Percentiles rank a stretch among this genome's conserved stretches.
phyloP scores from a whole-genome alignment of 2,113 vertebrate species.

The Leptodactylus fuscus region DNA sequence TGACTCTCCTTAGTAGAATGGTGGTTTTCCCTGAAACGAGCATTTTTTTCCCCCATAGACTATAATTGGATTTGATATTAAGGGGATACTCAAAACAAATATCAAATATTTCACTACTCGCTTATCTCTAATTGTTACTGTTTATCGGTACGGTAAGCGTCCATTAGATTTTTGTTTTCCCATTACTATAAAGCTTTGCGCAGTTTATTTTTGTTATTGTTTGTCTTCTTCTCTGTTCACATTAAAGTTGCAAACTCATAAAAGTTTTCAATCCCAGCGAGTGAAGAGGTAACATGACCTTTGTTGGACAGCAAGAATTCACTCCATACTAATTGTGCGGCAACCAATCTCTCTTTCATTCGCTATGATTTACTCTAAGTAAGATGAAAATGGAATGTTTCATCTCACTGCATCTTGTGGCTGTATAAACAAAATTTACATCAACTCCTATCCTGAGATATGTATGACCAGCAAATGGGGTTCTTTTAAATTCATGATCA shows the following conservation, averaged over 20 bases:
- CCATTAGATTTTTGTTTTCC: too few species aligned
- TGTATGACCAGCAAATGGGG: constrained; percentile 42
- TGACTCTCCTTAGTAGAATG: too few species aligned
- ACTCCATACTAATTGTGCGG: constrained; percentile 62
- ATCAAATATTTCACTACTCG: too few species aligned
- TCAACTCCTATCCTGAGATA: constrained; percentile 60
- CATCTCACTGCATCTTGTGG: constrained; percentile 64
- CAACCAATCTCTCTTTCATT: constrained; percentile 64
- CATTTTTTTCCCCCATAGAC: too few species aligned
- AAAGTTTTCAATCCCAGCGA: constrained; percentile 58
- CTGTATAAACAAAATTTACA: constrained; percentile 69
- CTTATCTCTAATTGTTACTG: too few species aligned
- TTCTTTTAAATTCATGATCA: constrained; percentile 64
- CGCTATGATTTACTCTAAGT: constrained; percentile 67
- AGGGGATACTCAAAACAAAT: too few species aligned
- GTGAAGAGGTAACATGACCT: constrained; percentile 65
- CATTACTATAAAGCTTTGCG: background rate
- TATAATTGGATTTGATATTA: too few species aligned
- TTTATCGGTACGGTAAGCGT: too few species aligned
- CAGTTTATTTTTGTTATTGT: background rate
- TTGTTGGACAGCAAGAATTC: constrained; percentile 64
- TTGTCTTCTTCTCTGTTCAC: background rate
- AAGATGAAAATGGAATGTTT: constrained; percentile 65
- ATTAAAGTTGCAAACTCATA: constrained; percentile 31
- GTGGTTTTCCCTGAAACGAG: too few species aligned